A percentile compares a stretch with the other conserved stretches of the same genome.
Conservation (phyloP, 2,888 invertebrate species). For the Crematogaster levior region DNA sequence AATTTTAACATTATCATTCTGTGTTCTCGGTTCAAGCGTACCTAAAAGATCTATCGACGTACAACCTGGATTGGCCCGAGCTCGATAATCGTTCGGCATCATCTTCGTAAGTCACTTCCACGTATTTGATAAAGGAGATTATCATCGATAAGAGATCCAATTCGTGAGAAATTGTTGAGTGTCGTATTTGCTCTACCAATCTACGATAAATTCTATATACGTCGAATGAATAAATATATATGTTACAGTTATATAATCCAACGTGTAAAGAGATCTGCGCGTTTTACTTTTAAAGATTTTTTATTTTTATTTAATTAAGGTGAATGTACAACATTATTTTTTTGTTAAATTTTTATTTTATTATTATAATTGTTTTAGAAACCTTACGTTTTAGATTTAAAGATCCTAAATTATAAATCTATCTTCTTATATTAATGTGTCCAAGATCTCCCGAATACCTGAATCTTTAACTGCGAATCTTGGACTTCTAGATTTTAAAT, state of each 20-base stretch:
- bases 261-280: neutral
- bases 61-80: slow-evolving; percentile 18
- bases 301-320: neutral
- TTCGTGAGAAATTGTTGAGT: slow-evolving; percentile 26
- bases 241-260: neutral
- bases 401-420: neutral
- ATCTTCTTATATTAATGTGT: neutral
- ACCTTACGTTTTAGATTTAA: neutral
- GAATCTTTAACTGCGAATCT: neutral
- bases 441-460: neutral
- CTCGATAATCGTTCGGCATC: slow-evolving; percentile 10
- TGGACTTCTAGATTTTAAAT: neutral
- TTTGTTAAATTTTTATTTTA: neutral
- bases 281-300: neutral
- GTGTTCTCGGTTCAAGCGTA: slow-evolving; percentile 59
- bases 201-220: neutral
- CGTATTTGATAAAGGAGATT: slow-evolving; percentile 38
- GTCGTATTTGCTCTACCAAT: neutral
- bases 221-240: slow-evolving; percentile 10
- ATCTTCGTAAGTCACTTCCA: slow-evolving; percentile 41
- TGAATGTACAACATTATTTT: neutral
- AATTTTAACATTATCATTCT: slow-evolving; percentile 28
- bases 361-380: neutral
- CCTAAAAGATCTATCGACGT: slow-evolving; percentile 48
- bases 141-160: slow-evolving; percentile 13